Conservation (phyloP, 2,888 invertebrate genomes). For the Zhengitettix transpicula region DNA sequence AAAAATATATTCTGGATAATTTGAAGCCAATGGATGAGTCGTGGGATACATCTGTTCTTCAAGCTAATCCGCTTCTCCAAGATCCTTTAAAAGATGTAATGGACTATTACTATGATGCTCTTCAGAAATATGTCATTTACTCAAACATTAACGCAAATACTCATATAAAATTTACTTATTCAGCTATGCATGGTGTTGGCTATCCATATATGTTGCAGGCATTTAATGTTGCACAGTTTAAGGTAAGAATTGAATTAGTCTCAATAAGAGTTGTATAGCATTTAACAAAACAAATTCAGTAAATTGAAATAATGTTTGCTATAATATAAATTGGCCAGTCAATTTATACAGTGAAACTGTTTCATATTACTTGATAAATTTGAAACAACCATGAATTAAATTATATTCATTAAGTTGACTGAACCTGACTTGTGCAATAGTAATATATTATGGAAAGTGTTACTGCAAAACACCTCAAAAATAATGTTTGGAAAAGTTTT, state of each 20-base stretch:
- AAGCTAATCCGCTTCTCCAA: slow-evolving; percentile 33
- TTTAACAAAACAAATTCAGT: too few relatives aligned
- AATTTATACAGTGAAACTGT: too few relatives aligned
- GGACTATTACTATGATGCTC: slow-evolving; percentile 44
- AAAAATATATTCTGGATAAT: slow-evolving; percentile 56
- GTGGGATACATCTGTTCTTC: slow-evolving; percentile 54
- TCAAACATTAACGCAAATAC: slow-evolving; percentile 38
- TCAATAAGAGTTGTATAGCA: not conserved
- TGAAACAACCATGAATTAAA: too few relatives aligned
- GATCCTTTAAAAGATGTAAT: slow-evolving; percentile 58
- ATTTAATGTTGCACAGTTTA: slow-evolving; percentile 56
- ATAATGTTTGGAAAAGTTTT: too few relatives aligned
- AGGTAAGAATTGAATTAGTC: slow-evolving; percentile 29
- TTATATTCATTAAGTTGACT: too few relatives aligned
- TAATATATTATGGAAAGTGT: too few relatives aligned
- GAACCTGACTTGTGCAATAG: too few relatives aligned
- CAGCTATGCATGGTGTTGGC: slow-evolving; percentile 97
- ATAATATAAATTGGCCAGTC: too few relatives aligned
- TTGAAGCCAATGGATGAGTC: slow-evolving; percentile 58
- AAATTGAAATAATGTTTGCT: too few relatives aligned
- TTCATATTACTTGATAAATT: too few relatives aligned
- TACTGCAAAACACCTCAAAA: too few relatives aligned
- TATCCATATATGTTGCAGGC: slow-evolving; percentile 58
- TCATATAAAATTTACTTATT: slow-evolving; percentile 61
- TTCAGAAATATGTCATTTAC: slow-evolving; percentile 36